Conservation (phyloP, 1,140 invertebrate species). For the Diorhabda elongata region DNA sequence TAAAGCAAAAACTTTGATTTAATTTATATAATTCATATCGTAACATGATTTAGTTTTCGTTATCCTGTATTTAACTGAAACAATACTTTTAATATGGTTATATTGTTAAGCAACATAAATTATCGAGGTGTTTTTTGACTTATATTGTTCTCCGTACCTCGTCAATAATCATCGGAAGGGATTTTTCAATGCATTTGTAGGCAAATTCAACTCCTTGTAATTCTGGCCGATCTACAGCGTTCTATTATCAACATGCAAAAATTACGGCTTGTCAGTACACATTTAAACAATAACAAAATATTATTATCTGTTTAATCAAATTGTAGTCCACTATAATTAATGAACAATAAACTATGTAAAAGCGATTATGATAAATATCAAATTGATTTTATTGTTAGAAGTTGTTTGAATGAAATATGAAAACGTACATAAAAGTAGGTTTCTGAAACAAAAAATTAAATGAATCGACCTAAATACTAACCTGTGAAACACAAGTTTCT, state of each 20-base stretch:
- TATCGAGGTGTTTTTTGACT: slow-evolving; percentile 7
- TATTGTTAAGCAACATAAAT: slow-evolving; percentile 7
- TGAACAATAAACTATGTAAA: neutral
- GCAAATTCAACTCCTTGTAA: slow-evolving; percentile 53
- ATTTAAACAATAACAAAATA: slow-evolving; percentile 30
- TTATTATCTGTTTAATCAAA: slow-evolving; percentile 37
- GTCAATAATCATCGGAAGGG: slow-evolving; percentile 52
- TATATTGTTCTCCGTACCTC: slow-evolving; percentile 47
- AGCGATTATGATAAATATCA: too few relatives aligned
- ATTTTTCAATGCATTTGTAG: slow-evolving; percentile 57
- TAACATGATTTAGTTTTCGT: neutral
- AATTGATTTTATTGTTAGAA: neutral
- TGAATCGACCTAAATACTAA: slow-evolving; percentile 23
- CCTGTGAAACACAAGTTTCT: slow-evolving; percentile 45
- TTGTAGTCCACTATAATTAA: neutral
- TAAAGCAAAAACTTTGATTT: too few relatives aligned
- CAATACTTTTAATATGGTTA: slow-evolving; percentile 1
- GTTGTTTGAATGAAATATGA: neutral
- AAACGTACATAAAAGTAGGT: too few relatives aligned
- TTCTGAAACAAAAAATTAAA: too few relatives aligned
- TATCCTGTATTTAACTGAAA: neutral
- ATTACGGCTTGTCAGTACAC: neutral
- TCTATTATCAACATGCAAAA: slow-evolving; percentile 17
- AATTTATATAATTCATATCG: too few relatives aligned
- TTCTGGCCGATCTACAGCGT: slow-evolving; percentile 37